Conservation (phyloP, 2,888 invertebrate species). For the Globia sparganii region DNA sequence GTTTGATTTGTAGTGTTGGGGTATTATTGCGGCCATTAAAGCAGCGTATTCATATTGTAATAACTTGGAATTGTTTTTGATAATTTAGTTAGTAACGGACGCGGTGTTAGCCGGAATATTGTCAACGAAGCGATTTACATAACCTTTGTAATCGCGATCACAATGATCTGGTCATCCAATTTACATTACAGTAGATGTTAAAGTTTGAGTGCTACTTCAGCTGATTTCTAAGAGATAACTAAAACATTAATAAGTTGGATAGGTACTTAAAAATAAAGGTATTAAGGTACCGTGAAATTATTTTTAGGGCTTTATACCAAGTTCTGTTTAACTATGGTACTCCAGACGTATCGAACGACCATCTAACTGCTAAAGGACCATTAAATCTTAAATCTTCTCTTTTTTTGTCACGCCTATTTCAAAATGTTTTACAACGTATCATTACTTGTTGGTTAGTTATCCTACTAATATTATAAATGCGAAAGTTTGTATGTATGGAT, state of each 20-base stretch:
- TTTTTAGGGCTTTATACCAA: background rate
- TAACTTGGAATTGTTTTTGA: conserved; percentile 64
- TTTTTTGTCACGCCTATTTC: background rate
- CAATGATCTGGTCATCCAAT: conserved; percentile 44
- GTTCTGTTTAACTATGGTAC: background rate
- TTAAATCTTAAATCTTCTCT: background rate
- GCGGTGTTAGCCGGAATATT: conserved; percentile 53
- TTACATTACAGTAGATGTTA: conserved; percentile 30
- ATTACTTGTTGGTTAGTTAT: background rate
- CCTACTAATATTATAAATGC: too few species aligned
- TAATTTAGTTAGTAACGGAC: conserved; percentile 60
- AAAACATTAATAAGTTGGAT: conserved; percentile 6
- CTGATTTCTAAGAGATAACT: conserved; percentile 15
- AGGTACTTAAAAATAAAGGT: conserved; percentile 10
- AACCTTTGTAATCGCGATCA: conserved; percentile 54
- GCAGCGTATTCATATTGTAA: conserved; percentile 63
- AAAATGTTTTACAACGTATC: background rate
- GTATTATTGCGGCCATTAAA: conserved; percentile 49
- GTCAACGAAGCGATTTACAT: conserved; percentile 56
- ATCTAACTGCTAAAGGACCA: background rate
- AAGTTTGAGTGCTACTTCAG: conserved; percentile 28
- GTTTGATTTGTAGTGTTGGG: conserved; percentile 28
- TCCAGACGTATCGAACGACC: background rate
- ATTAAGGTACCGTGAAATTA: background rate
- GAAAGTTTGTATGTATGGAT: too few species aligned